phyloP scores from a whole-genome alignment of 2,888 invertebrate species.

The Linnaemya vulpina region DNA sequence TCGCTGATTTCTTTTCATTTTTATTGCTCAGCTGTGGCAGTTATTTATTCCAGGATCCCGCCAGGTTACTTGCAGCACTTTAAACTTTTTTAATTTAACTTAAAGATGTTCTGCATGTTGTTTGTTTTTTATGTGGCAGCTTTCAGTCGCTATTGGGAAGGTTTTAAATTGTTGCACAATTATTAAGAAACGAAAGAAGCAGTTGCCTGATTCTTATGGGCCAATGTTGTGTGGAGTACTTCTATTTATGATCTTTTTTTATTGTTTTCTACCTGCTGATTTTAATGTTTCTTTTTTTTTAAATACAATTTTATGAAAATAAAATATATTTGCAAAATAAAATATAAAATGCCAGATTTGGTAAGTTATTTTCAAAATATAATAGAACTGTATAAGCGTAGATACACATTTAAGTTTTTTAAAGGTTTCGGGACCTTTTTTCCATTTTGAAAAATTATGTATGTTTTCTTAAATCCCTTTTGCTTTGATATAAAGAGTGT shows the following conservation, averaged over 20 bases:
- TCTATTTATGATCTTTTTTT: slow-evolving; percentile 6
- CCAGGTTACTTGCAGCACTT: slow-evolving; percentile 48
- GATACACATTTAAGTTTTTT: too few relatives aligned
- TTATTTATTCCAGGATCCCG: not conserved
- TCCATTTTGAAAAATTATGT: too few relatives aligned
- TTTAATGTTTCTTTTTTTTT: slow-evolving; percentile 9
- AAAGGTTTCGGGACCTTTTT: too few relatives aligned
- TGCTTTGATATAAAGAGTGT: too few relatives aligned
- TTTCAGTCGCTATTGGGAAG: slow-evolving; percentile 1
- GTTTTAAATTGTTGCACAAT: slow-evolving; percentile 34
- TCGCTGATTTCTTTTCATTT: slow-evolving; percentile 1
- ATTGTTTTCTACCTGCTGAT: slow-evolving; percentile 13
- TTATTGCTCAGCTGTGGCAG: slow-evolving; percentile 27
- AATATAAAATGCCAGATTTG: too few relatives aligned
- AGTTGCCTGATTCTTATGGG: not conserved
- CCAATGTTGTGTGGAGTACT: not conserved
- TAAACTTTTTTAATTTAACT: slow-evolving; percentile 64
- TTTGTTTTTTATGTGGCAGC: not conserved
- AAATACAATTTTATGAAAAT: not conserved
- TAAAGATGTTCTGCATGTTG: slow-evolving; percentile 46
- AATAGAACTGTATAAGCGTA: too few relatives aligned
- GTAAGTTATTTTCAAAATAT: too few relatives aligned
- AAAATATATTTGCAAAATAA: too few relatives aligned
- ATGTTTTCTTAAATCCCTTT: too few relatives aligned
- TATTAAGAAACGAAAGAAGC: slow-evolving; percentile 5